These are phyloP conservation scores for Sphenopsis melanotis DNA, from an alignment of 2,797 vertebrate species.

Conservation along the genomic window DNA sequence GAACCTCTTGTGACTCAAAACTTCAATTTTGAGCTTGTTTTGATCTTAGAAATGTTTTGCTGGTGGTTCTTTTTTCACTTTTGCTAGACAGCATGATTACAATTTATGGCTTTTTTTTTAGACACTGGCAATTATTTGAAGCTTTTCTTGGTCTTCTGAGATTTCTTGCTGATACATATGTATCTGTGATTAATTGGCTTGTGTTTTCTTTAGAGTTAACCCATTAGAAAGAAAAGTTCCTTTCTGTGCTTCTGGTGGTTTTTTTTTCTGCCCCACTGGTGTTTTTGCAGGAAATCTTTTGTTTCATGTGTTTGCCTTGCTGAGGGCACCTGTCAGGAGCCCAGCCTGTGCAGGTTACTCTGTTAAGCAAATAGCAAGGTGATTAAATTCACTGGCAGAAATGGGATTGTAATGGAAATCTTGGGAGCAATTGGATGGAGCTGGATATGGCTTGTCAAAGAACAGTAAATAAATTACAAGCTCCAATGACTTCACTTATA, in stretches of 20 bases:
- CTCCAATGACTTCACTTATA: not conserved
- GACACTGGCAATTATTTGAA: not conserved
- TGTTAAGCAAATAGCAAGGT: not conserved
- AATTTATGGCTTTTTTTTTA: not conserved
- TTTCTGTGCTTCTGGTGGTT: not conserved
- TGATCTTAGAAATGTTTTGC: not conserved
- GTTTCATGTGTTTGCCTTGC: not conserved
- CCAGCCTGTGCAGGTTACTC: not conserved
- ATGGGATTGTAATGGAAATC: not conserved
- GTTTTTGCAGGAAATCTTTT: not conserved
- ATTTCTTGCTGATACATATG: not conserved
- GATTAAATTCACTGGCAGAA: not conserved
- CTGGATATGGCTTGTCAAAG: not conserved
- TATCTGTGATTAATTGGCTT: not conserved
- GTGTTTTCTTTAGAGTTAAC: not conserved
- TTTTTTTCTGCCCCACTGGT: not conserved
- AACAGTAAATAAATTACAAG: not conserved
- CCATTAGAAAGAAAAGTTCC: not conserved
- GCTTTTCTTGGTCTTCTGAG: not conserved
- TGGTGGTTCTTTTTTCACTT: not conserved
- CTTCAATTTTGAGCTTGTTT: not conserved
- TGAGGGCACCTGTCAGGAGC: not conserved
- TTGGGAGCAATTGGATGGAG: not conserved
- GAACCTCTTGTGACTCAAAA: not conserved
- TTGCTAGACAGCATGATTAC: not conserved